A percentile compares a stretch with the other conserved stretches of the same genome.
Conservation (phyloP, 2,797 vertebrate genomes). For the Cuniculus paca region DNA sequence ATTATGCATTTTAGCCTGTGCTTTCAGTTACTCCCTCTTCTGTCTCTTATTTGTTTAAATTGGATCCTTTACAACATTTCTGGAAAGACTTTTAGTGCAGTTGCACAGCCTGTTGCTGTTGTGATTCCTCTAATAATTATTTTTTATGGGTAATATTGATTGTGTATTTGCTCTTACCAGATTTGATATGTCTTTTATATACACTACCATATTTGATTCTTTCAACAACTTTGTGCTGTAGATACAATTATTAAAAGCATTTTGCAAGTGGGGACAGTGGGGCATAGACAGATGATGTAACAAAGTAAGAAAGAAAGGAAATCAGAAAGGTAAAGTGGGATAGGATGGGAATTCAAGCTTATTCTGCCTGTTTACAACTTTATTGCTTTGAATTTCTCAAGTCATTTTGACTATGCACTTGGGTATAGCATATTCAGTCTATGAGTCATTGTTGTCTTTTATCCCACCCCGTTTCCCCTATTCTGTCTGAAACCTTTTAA, state of each 20-base stretch:
- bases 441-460: not conserved
- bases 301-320: no score
- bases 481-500: constrained; percentile 16
- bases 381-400: not conserved
- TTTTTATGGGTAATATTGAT: not conserved
- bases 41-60: not conserved
- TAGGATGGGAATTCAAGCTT: not conserved
- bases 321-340: not conserved
- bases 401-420: not conserved
- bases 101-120: not conserved
- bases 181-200: not conserved
- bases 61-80: not conserved
- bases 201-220: not conserved
- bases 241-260: not conserved
- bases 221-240: not conserved
- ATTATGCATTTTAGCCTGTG: not conserved
- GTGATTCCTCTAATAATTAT: not conserved
- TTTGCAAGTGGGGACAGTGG: constrained; percentile 18
- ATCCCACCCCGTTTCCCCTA: not conserved
- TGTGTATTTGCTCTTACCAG: not conserved
- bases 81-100: not conserved
- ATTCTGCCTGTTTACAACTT: not conserved
- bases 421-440: not conserved
- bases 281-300: not conserved
- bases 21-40: not conserved